These are phyloP conservation scores for Phasianus colchicus DNA, from an alignment of 2,113 vertebrate species.

Conservation along the genomic window DNA sequence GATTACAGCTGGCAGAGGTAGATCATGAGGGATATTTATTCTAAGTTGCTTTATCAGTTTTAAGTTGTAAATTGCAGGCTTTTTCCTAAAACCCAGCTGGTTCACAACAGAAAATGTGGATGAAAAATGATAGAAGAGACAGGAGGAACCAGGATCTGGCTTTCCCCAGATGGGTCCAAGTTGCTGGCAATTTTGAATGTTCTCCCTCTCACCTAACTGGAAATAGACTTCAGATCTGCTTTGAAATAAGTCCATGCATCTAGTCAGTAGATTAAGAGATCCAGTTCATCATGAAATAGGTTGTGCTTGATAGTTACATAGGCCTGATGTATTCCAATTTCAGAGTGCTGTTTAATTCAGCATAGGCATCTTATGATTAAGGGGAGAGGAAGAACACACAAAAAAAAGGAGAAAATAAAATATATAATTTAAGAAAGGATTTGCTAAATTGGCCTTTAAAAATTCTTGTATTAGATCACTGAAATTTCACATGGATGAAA, in stretches of 20 bases:
- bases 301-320: not conserved
- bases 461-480: not conserved
- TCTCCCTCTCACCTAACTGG: not conserved
- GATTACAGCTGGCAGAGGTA: not conserved
- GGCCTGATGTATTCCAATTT: not conserved
- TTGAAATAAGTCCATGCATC: not conserved
- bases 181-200: fast-evolving
- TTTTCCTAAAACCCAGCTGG: not conserved
- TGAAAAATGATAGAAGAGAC: not conserved
- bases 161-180: not conserved
- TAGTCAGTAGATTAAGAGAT: not conserved
- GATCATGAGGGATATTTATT: not conserved
- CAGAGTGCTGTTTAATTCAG: not conserved
- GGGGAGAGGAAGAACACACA: not conserved
- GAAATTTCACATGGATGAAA: not conserved
- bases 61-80: not conserved
- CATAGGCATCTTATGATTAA: not conserved
- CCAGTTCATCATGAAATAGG: fast-evolving
- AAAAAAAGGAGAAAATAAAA: not conserved
- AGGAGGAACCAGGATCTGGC: fast-evolving
- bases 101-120: not conserved
- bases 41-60: not conserved
- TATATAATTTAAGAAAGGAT: fast-evolving
- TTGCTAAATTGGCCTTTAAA: not conserved
- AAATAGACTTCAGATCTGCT: not conserved